Conservation (phyloP, 2,797 vertebrate species). For the Liasis olivaceus region DNA sequence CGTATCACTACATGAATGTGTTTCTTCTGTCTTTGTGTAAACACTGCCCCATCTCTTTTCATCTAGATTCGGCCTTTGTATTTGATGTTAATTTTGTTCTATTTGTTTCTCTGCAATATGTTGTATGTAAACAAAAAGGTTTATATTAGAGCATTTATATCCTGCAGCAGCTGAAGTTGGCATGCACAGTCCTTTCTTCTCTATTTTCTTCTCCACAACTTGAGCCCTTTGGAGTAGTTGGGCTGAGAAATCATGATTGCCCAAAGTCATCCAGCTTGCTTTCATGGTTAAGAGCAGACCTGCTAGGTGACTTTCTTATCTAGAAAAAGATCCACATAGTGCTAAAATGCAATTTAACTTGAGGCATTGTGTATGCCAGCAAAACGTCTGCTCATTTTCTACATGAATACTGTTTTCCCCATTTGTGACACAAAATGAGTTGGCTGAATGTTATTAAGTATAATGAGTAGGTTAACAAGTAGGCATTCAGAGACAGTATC, state of each 20-base stretch:
- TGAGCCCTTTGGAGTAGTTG: too few relatives aligned
- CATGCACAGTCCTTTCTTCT: too few relatives aligned
- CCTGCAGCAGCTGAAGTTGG: not conserved
- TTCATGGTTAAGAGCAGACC: too few relatives aligned
- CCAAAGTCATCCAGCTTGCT: too few relatives aligned
- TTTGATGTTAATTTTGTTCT: slow-evolving; percentile 36
- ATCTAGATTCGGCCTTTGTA: not conserved
- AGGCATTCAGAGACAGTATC: not conserved
- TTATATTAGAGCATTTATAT: slow-evolving; percentile 54
- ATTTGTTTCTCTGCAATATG: slow-evolving; percentile 55
- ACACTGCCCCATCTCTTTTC: not conserved
- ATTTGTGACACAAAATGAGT: not conserved
- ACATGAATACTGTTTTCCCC: not conserved
- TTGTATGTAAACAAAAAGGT: slow-evolving; percentile 53
- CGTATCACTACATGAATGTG: not conserved
- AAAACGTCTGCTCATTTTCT: not conserved
- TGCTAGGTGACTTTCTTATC: too few relatives aligned
- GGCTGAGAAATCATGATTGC: too few relatives aligned
- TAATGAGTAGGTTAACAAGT: not conserved
- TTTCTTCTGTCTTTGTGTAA: slow-evolving; percentile 9
- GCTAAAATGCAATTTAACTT: too few relatives aligned
- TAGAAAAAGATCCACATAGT: too few relatives aligned
- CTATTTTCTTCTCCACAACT: too few relatives aligned
- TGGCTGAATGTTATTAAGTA: not conserved
- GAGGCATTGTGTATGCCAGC: not conserved